A percentile compares a stretch with the other conserved stretches of the same genome.
phyloP scores from a whole-genome alignment of 2,797 vertebrate species.

The Myiotriccus ornatus region DNA sequence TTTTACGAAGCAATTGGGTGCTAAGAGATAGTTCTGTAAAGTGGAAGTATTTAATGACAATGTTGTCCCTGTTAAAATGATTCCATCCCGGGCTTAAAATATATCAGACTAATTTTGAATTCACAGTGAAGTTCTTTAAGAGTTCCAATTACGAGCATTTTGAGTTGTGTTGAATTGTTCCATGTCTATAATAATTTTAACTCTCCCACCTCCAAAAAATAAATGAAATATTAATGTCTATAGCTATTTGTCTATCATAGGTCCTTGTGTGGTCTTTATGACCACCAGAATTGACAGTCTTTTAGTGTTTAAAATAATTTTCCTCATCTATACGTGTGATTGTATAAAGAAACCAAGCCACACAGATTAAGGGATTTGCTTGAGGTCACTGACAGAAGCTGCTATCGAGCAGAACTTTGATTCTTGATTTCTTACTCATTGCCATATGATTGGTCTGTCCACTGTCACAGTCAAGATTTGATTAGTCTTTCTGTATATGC shows the following conservation, averaged over 20 bases:
- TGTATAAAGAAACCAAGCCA: neutral
- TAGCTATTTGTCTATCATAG: neutral
- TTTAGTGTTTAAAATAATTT: neutral
- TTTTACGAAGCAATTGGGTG: neutral
- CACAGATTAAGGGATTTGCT: neutral
- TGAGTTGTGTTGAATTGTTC: neutral
- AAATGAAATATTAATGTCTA: neutral
- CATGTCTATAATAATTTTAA: neutral
- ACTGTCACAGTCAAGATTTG: neutral
- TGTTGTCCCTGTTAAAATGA: neutral
- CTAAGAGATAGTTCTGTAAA: neutral
- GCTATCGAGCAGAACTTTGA: neutral
- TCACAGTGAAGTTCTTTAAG: neutral
- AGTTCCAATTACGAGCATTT: neutral
- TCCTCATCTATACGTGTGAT: neutral
- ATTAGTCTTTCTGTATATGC: neutral
- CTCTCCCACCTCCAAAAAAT: neutral
- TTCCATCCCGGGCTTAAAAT: neutral
- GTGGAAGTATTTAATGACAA: slow-evolving; percentile 23
- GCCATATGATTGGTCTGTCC: neutral
- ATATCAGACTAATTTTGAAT: neutral
- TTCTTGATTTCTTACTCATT: neutral
- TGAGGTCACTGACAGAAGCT: neutral
- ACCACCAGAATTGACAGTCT: neutral
- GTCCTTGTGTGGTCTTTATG: neutral